Percentiles rank a stretch among this genome's conserved stretches.
Evolutionary conservation across 2,113 vertebrate genomes (phyloP).

Genomic region (Thymallus thymallus): DNA sequence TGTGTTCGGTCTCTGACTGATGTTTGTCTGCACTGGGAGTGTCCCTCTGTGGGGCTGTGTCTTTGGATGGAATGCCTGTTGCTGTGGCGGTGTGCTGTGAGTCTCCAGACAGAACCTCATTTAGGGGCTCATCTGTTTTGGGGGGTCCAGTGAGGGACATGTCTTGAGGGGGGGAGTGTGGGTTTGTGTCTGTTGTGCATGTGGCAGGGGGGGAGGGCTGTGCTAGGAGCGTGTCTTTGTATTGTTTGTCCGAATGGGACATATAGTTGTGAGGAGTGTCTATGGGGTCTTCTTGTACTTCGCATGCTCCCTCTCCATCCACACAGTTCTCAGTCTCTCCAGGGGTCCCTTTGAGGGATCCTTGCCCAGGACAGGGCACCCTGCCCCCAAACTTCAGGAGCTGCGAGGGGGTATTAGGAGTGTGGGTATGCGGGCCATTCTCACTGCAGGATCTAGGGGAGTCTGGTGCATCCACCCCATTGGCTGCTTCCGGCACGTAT

Average conservation of each 20-base stretch:
- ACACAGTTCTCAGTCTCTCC: conserved; percentile 44
- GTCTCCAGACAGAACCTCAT: not conserved
- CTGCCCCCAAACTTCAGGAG: conserved; percentile 50
- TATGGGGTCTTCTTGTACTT: conserved; percentile 27
- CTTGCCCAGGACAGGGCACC: conserved; percentile 38
- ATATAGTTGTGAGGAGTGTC: conserved; percentile 31
- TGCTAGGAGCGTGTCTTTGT: conserved; percentile 11
- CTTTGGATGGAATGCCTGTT: conserved; percentile 18
- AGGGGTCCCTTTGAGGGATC: conserved; percentile 28
- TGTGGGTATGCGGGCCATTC: conserved; percentile 45
- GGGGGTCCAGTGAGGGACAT: not conserved
- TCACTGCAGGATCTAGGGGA: conserved; percentile 41
- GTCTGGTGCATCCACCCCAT: conserved; percentile 58
- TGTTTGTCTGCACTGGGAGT: conserved; percentile 5
- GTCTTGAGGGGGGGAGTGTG: not conserved
- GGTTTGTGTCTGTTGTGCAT: conserved; percentile 8
- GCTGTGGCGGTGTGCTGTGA: not conserved
- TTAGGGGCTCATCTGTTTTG: not conserved
- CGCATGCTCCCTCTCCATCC: conserved; percentile 21
- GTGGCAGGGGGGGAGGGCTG: conserved; percentile 20
- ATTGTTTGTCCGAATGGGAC: conserved; percentile 32
- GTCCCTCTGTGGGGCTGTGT: conserved; percentile 44
- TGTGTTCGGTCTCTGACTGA: conserved; percentile 25
- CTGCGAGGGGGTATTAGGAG: not conserved
- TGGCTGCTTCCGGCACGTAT: conserved; percentile 69